Percentiles rank a stretch among this genome's conserved stretches.
These are phyloP conservation scores for Drosophila macrothrix DNA, from an alignment of 2,888 invertebrate species.

Conservation along the genomic window DNA sequence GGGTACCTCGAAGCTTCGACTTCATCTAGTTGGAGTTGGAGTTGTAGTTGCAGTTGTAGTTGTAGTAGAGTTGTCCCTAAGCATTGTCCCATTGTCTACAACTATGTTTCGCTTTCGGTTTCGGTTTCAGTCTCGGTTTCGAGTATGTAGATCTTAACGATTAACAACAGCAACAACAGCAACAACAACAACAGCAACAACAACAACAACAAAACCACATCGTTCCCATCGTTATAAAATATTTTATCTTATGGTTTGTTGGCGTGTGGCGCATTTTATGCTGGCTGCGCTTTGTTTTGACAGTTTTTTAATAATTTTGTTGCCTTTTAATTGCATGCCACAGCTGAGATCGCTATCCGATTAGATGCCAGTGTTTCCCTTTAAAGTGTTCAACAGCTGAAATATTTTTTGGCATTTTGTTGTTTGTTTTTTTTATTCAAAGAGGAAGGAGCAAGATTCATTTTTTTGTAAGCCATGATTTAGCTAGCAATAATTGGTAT, in stretches of 20 bases:
- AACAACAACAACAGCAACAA: constrained; percentile 9
- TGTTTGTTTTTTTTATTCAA: not conserved
- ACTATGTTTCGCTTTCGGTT: constrained; percentile 65
- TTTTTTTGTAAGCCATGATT: not conserved
- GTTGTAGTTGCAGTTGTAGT: constrained; percentile 4
- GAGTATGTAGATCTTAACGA: constrained; percentile 57
- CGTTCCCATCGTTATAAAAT: constrained; percentile 64
- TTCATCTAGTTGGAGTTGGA: constrained; percentile 29
- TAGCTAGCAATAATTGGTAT: too few relatives aligned
- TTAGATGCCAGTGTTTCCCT: constrained; percentile 8
- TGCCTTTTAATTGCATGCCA: constrained; percentile 70
- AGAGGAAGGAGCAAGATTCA: not conserved
- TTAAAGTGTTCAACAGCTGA: constrained; percentile 10
- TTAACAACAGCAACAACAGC: constrained; percentile 32
- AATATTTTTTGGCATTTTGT: not conserved
- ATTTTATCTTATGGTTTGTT: constrained; percentile 64
- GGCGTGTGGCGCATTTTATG: constrained; percentile 75
- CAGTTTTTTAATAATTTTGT: constrained; percentile 76
- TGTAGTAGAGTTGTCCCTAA: constrained; percentile 50
- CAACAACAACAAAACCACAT: constrained; percentile 26
- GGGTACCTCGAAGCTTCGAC: constrained; percentile 8
- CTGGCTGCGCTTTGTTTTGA: constrained; percentile 71
- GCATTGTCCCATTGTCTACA: constrained; percentile 75
- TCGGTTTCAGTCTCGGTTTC: constrained; percentile 30
- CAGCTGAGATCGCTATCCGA: constrained; percentile 25